Base-by-base conservation (phyloP, 2,888 invertebrate genomes). In the Acleris sparsana region DNA sequence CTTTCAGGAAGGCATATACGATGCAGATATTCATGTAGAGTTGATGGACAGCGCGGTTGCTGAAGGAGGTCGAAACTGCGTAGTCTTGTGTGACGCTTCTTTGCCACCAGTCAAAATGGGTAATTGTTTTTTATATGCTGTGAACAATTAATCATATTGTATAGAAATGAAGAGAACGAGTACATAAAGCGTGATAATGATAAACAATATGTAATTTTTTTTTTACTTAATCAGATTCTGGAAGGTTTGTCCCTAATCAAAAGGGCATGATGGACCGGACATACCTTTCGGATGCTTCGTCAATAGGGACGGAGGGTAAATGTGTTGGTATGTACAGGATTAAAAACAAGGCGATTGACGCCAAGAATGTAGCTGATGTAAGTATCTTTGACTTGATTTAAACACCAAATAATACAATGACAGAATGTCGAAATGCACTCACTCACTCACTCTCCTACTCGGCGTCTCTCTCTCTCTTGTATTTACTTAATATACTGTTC, bases 281-380 rank as follows among this genome's bases (percentile, higher is more conserved):
- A 1, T 94, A 95, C 67, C 87, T 96, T 59, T 94, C 95, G 0
- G 94, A 94, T 80, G 95, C 95, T 20, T 83, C 87, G 22, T 85
- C 88, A 22, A 89, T 94, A 71, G 83, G 92, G 62, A 90, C 96
- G 22, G 88, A 87, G 63, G 96, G 95, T 4, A 92, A 88, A 75
- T 95, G 95, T 82, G 91, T 96, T n/a, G 94, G 95, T 44, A 94
- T 95, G 73, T 95, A 96, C 79, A 94, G 96, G 72, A 92, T 94
- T 17, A 94, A 90, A 71, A 94, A 94, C 67, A 92, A 94, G 71
- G 84, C 87, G 13, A 87, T 97, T 51, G 96, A 95, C 65, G 80
- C 86, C 67, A 95, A 94, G 77, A 95, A 94, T 73, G 92, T 97
- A n/a, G 90, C 93, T 29, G 96, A 96, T 70, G 95, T 94, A 85